Evolutionary conservation across 2,888 invertebrate species (phyloP), one percentile per base, ranked within the genome.

Genomic region (Cylindroiulus punctatus): DNA sequence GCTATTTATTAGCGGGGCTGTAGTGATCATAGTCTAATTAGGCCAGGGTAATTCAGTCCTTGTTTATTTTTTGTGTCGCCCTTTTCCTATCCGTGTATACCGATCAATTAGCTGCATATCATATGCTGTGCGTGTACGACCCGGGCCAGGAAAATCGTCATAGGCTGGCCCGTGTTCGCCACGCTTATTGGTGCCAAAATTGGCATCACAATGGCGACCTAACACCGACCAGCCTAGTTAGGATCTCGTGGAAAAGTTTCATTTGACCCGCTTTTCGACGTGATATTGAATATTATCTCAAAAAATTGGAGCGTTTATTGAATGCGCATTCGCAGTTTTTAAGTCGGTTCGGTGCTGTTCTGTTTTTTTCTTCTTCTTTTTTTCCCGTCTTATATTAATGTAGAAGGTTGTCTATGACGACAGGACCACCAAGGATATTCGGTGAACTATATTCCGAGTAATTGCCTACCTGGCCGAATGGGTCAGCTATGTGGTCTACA

Each of bases 11-110:
- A 82, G 82, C 42, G 12, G 82, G 26, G 26, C 65, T 65, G 65
- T 65, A 65, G 65, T 65, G 65, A 65, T 65, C 65, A 65, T 65
- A 26, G 65, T 65, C 65, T 82, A 82, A 82, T 82, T 82, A 82
- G 82, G 82, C 82, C 82, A 82, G 82, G 82, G 82, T 82, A 82
- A 82, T 82, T 82, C 82, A 82, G 82, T 36, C 82, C 82, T 82
- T 82, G 82, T 42, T 82, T 32, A n/a, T 36, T 40, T 82, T 82
- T 82, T 65, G 19, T 65, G 26, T n/a, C 12, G 26, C 65, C n/a
- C 65, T 65, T 65, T 65, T 36, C 26, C 65, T 65, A n/a, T 12
- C 10, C n/a, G 3, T 65, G 26, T 65, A 65, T 65, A 65, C 65
- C 22, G 26, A 65, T 52, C 52, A 52, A 52, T 52, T 52, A 52